Evolutionary conservation across 2,113 vertebrate genomes (phyloP), one percentile per base, ranked within the genome.

Genomic region (Oenanthe oenanthe): DNA sequence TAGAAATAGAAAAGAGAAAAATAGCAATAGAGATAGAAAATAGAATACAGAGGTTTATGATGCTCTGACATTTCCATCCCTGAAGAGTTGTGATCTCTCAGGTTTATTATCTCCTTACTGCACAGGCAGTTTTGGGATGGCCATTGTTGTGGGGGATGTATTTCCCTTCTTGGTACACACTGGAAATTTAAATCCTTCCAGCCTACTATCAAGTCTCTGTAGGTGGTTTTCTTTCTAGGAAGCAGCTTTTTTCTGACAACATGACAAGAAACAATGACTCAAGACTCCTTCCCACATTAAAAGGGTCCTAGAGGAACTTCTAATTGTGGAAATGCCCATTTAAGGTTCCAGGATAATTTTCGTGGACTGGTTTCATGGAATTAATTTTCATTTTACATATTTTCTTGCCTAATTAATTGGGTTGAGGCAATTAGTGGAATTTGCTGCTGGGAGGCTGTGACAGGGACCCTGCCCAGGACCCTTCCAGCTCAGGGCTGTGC

Each of bases 161-260:
- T 90, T 94, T 88, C 78, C 78, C 75, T 63, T 53, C 88, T 60
- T 56, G 56, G 40, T 71, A 48, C 82, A 32, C 0, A 1, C 3
- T 83, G 63, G 82, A 73, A 60, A 67, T 81, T n/a, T 58, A 48
- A 73, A 83, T 77, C 10, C 53, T 77, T 83, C 24, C 70, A 40
- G 77, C 88, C 58, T 50, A 36, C 63, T 90, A 18, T 56, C 68
- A 56, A 31, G 51, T 29, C 82, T 70, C 63, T 70, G n/a, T 66
- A 85, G n/a, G 75, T 93, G 92, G 36, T 90, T 95, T 96, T 80
- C 85, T 77, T 92, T 93, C 78, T 45, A 92, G 65, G 90, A 94
- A 96, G 45, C 48, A 67, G 51, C 45, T 78, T 90, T 88, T 87
- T 92, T 75, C 85, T 88, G 90, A 94, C 85, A 92, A 28, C 2